Conservation (phyloP, 2,888 invertebrate genomes). For the Brenthis hecate region DNA sequence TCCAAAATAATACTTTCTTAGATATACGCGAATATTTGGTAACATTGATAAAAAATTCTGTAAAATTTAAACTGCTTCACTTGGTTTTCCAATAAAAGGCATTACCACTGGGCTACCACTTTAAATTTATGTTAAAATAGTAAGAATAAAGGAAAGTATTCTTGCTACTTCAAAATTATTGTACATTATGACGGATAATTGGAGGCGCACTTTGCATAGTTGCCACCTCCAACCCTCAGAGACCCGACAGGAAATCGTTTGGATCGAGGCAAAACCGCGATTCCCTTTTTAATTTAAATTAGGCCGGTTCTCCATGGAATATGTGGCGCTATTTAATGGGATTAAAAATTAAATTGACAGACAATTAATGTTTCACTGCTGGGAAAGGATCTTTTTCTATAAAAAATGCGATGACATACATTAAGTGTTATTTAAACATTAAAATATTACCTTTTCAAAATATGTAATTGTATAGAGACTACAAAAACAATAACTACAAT, state of each 20-base stretch:
- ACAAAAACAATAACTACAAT: no score
- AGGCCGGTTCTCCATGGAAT: slow-evolving; percentile 3
- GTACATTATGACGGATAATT: slow-evolving; percentile 5
- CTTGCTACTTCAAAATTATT: neutral
- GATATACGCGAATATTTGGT: no score
- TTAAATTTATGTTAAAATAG: no score
- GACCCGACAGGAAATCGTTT: slow-evolving; percentile 15
- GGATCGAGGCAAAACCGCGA: slow-evolving; percentile 7
- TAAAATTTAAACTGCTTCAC: no score
- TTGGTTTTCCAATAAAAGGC: no score
- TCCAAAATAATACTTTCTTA: no score
- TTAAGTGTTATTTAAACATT: no score
- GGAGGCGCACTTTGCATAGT: slow-evolving; percentile 19
- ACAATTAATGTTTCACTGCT: slow-evolving; percentile 2
- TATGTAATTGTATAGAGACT: no score
- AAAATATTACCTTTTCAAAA: no score
- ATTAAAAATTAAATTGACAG: slow-evolving; percentile 6
- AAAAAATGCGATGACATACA: neutral
- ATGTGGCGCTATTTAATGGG: slow-evolving; percentile 10
- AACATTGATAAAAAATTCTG: no score
- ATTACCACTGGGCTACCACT: no score
- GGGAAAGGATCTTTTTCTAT: neutral
- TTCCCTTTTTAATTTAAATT: slow-evolving; percentile 20
- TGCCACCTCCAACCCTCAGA: slow-evolving; percentile 6
- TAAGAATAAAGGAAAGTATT: neutral